These are phyloP conservation scores for Tangara arthus DNA, from an alignment of 2,797 vertebrate species.

Conservation along the genomic window DNA sequence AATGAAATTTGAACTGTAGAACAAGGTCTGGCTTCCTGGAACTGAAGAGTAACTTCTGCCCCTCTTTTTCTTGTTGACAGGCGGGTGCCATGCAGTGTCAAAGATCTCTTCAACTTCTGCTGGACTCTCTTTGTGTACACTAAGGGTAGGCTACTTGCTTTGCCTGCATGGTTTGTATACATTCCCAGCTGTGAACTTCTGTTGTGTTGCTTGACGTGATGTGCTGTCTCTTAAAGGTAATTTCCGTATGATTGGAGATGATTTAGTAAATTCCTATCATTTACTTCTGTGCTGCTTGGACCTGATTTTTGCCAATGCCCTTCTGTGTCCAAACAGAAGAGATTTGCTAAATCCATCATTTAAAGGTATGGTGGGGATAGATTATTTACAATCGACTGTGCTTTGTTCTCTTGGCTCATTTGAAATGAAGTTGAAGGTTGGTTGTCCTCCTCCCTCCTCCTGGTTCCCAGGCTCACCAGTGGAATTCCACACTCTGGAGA, in stretches of 20 bases:
- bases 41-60: background rate
- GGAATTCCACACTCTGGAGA: conserved; percentile 66
- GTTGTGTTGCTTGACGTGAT: conserved; percentile 38
- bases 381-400: background rate
- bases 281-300: conserved; percentile 97
- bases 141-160: conserved; percentile 81
- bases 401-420: background rate
- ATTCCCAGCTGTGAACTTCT: background rate
- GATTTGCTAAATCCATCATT: conserved; percentile 90
- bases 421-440: background rate
- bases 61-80: conserved; percentile 61
- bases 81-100: conserved; percentile 85
- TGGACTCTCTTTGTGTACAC: conserved; percentile 98
- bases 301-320: conserved; percentile 89
- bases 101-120: conserved; percentile 96
- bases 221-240: conserved; percentile 81
- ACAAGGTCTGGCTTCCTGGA: background rate
- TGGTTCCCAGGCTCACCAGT: conserved; percentile 79
- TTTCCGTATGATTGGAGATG: conserved; percentile 96
- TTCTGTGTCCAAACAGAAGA: conserved; percentile 87
- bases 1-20: background rate
- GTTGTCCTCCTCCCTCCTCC: background rate
- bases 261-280: conserved; percentile 98
- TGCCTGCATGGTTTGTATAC: background rate
- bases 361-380: conserved; percentile 78